Conservation (phyloP, 2,888 invertebrate genomes). For the Hypselothyrea guttata region DNA sequence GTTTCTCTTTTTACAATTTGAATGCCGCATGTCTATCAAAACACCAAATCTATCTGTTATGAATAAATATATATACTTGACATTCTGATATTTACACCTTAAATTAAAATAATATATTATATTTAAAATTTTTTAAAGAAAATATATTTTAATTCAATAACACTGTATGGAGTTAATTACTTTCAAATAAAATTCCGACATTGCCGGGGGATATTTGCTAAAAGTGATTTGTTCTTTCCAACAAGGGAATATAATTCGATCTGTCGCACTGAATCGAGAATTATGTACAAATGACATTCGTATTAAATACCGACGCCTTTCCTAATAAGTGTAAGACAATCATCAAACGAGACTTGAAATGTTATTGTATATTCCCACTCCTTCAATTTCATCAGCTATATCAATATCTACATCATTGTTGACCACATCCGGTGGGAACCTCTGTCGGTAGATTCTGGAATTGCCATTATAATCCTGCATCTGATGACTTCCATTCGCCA, state of each 20-base stretch:
- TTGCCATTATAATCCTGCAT: slow-evolving; percentile 11
- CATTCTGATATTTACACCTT: slow-evolving; percentile 76
- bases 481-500: slow-evolving; percentile 23
- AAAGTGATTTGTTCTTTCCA: no score
- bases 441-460: slow-evolving; percentile 18
- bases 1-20: slow-evolving; percentile 43
- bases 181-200: no score
- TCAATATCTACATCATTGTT: slow-evolving; percentile 37
- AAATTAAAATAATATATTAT: slow-evolving; percentile 68
- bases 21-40: slow-evolving; percentile 72
- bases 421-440: slow-evolving; percentile 19
- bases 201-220: no score
- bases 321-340: neutral
- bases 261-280: no score
- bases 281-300: slow-evolving; percentile 48
- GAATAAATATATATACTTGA: slow-evolving; percentile 72
- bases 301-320: slow-evolving; percentile 18
- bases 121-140: slow-evolving; percentile 65
- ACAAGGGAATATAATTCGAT: no score
- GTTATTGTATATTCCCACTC: slow-evolving; percentile 62
- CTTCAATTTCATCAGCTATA: slow-evolving; percentile 47
- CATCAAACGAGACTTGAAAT: slow-evolving; percentile 61
- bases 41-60: slow-evolving; percentile 75
- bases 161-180: slow-evolving; percentile 44
- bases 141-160: slow-evolving; percentile 60